A percentile compares a stretch with the other conserved stretches of the same genome.
Conservation (phyloP, 2,113 vertebrate genomes). For the Macquaria ambigua region DNA sequence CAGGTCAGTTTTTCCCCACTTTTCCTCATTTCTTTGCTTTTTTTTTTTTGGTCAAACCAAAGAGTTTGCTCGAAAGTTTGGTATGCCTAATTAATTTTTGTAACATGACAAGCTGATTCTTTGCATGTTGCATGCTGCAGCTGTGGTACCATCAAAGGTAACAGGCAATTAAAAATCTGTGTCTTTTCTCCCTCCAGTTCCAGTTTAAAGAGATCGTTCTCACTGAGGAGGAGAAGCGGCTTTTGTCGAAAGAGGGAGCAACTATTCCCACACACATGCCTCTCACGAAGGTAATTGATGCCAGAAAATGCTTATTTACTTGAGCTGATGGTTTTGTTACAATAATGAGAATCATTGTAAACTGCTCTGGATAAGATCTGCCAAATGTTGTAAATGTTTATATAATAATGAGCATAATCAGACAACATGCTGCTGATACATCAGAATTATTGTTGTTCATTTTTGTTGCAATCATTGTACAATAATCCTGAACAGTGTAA, state of each 20-base stretch:
- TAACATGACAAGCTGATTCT: neutral
- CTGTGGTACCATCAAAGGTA: neutral
- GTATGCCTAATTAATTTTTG: no score
- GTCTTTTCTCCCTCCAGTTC: slow-evolving; percentile 69
- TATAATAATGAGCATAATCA: neutral
- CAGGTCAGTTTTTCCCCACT: slow-evolving; percentile 63
- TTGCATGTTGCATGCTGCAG: neutral
- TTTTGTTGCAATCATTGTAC: neutral
- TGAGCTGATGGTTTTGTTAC: neutral
- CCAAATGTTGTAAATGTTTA: neutral
- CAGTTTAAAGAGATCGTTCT: slow-evolving; percentile 86
- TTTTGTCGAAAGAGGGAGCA: slow-evolving; percentile 89
- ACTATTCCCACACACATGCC: slow-evolving; percentile 86
- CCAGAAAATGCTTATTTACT: neutral
- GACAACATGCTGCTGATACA: neutral
- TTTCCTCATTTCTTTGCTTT: neutral
- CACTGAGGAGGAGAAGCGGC: slow-evolving; percentile 89
- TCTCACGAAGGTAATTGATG: slow-evolving; percentile 88
- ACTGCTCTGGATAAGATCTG: neutral
- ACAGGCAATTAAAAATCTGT: neutral
- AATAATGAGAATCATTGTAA: neutral
- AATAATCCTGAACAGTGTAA: neutral
- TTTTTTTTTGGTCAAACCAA: neutral
- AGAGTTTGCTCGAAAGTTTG: neutral
- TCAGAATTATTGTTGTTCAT: neutral